Evolutionary conservation across 2,113 vertebrate species (phyloP).

Genomic region (Prionailurus bengalensis): DNA sequence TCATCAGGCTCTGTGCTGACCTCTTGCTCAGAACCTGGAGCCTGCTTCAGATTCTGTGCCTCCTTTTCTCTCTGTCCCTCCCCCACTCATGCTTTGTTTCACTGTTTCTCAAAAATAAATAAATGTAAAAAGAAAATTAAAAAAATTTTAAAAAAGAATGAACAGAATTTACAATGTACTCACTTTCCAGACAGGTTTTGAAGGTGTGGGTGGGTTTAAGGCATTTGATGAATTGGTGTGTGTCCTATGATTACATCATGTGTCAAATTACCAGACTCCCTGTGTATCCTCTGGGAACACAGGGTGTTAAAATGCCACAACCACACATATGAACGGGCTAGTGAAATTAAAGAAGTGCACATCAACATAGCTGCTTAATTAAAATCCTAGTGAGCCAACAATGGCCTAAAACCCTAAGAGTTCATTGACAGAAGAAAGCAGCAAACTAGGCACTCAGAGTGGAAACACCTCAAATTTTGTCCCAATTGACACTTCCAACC

Average conservation of each 20-base stretch:
- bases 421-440: neutral
- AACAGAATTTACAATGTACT: neutral
- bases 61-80: no score
- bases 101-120: no score
- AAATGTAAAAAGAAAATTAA: no score
- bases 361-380: conserved; percentile 26
- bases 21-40: no score
- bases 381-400: neutral
- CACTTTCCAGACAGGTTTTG: neutral
- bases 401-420: neutral
- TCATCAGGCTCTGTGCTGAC: no score
- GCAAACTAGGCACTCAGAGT: neutral
- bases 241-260: neutral
- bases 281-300: neutral
- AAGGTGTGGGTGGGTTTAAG: neutral
- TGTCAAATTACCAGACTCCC: neutral
- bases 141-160: neutral
- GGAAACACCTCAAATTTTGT: neutral
- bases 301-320: neutral
- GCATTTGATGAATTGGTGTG: neutral
- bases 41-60: no score
- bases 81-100: no score
- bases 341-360: neutral
- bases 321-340: neutral
- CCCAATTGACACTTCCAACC: neutral